Evolutionary conservation across 2,888 invertebrate species (phyloP).

Genomic region (Diplolepis rosae): DNA sequence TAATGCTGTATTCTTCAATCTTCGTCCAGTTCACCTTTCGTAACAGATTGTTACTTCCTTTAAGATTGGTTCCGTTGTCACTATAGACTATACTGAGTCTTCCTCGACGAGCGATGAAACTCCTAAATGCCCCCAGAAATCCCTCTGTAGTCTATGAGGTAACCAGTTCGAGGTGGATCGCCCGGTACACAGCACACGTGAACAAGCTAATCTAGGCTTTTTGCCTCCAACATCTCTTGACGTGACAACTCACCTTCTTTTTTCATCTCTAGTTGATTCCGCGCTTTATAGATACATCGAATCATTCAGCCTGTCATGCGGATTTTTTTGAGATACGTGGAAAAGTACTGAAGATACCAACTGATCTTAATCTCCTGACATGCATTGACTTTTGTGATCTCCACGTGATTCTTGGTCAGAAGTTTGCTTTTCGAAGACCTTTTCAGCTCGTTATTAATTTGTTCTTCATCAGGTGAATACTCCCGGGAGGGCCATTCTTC

Average conservation of each 20-base stretch:
- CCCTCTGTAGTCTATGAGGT: neutral
- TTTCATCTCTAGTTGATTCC: conserved; percentile 1
- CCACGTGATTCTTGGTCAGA: neutral
- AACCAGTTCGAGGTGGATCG: neutral
- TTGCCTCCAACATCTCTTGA: conserved; percentile 1
- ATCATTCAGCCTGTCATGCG: conserved; percentile 31
- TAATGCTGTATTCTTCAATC: too few species aligned
- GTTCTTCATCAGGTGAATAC: too few species aligned
- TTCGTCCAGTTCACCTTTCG: neutral
- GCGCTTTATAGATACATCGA: conserved; percentile 15
- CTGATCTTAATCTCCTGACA: neutral
- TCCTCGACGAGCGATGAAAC: conserved; percentile 48
- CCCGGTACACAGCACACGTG: neutral
- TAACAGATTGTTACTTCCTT: neutral
- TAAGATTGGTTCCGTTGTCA: conserved; percentile 32
- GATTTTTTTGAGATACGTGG: conserved; percentile 31
- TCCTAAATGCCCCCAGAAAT: neutral
- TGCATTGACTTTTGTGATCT: too few species aligned
- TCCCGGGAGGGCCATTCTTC: too few species aligned
- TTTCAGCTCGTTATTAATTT: too few species aligned
- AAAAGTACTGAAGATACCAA: neutral
- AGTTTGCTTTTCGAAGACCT: too few species aligned
- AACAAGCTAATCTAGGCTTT: neutral
- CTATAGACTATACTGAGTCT: conserved; percentile 32
- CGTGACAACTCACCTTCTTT: conserved; percentile 16